phyloP scores from a whole-genome alignment of 1,140 invertebrate species.

The Agrypnia vestita region DNA sequence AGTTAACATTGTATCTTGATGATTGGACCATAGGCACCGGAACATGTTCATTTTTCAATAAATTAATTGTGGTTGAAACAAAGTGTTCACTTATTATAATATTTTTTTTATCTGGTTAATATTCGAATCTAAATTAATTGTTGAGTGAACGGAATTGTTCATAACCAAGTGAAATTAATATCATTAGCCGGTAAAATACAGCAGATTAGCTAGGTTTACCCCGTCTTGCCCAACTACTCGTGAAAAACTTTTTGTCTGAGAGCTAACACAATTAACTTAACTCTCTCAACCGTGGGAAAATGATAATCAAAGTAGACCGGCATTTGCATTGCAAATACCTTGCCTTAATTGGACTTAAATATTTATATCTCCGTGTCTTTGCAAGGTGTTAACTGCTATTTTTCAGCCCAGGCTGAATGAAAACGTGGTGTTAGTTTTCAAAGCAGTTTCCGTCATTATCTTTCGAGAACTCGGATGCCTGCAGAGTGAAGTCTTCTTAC shows the following conservation, averaged over 20 bases:
- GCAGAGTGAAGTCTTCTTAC: background rate
- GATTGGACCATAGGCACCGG: too few species aligned
- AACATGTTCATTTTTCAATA: too few species aligned
- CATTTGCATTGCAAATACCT: conserved; percentile 53
- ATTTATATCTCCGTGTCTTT: conserved; percentile 51
- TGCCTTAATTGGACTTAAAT: conserved; percentile 56
- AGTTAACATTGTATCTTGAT: too few species aligned
- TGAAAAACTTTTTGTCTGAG: conserved; percentile 11
- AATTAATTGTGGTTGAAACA: too few species aligned
- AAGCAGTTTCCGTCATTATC: conserved; percentile 16
- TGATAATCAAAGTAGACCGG: conserved; percentile 56
- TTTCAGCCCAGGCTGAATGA: conserved; percentile 43
- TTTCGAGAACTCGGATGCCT: background rate
- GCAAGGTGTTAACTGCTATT: conserved; percentile 43
- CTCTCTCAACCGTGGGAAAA: conserved; percentile 42
- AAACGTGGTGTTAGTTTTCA: conserved; percentile 39
- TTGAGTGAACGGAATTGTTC: background rate
- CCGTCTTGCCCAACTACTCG: background rate
- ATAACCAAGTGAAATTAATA: background rate
- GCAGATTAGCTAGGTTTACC: background rate
- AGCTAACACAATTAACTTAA: conserved; percentile 53
- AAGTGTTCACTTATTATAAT: too few species aligned
- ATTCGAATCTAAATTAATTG: background rate
- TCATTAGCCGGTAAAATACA: background rate
- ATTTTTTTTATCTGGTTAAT: too few species aligned